Conservation (phyloP, 2,113 vertebrate species). For the Callipepla squamata region DNA sequence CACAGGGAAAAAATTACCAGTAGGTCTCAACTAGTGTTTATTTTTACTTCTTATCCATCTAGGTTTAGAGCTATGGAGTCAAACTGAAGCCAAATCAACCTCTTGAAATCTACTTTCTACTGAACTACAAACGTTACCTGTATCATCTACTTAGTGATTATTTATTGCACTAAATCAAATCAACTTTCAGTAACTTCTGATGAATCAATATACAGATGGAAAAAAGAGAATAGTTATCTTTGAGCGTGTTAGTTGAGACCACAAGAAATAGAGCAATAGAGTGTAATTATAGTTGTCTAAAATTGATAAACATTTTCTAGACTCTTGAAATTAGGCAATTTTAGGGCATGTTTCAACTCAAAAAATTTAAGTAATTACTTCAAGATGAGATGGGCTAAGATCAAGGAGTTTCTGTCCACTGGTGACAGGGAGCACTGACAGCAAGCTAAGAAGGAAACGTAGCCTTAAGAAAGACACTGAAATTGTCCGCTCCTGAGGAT, state of each 20-base stretch:
- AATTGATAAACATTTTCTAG: not conserved
- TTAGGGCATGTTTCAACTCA: not conserved
- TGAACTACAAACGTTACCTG: rapidly evolving
- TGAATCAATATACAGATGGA: not conserved
- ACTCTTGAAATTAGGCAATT: not conserved
- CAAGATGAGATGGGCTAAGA: not conserved
- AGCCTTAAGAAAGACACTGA: not conserved
- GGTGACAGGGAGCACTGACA: not conserved
- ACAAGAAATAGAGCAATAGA: not conserved
- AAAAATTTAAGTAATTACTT: not conserved
- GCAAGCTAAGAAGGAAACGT: not conserved
- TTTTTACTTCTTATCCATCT: not conserved
- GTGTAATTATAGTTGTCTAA: not conserved
- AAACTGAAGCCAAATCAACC: not conserved
- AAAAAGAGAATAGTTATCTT: not conserved
- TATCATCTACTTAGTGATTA: rapidly evolving
- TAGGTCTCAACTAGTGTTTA: rapidly evolving
- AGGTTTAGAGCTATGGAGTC: not conserved
- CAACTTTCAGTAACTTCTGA: not conserved
- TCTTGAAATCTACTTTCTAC: not conserved
- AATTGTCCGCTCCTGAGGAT: rapidly evolving
- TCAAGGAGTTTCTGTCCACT: not conserved
- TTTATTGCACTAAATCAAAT: not conserved
- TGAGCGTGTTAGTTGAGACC: not conserved
- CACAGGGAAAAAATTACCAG: not conserved